Percentiles rank a stretch among this genome's conserved stretches.
Conservation (phyloP, 2,113 vertebrate genomes). For the Ciconia maguari region DNA sequence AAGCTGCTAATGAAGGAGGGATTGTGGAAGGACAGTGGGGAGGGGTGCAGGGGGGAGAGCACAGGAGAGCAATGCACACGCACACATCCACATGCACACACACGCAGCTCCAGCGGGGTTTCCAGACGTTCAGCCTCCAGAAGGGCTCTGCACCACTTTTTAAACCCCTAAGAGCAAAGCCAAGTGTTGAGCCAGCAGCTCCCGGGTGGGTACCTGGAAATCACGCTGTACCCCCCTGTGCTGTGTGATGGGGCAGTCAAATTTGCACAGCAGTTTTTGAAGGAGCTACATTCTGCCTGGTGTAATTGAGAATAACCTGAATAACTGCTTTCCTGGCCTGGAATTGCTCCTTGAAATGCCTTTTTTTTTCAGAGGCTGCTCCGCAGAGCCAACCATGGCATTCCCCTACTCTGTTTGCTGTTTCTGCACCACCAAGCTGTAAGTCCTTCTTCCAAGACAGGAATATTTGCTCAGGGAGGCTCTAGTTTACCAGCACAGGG, state of each 20-base stretch:
- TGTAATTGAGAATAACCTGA: not conserved
- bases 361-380: not conserved
- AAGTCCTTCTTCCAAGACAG: not conserved
- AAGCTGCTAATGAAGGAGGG: not conserved
- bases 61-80: not conserved
- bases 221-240: rapidly evolving
- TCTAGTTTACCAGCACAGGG: not conserved
- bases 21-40: not conserved
- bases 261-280: rapidly evolving
- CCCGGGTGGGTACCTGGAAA: not conserved
- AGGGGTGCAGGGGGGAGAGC: not conserved
- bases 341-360: not conserved
- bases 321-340: not conserved
- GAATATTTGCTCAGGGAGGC: not conserved
- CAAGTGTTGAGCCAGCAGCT: not conserved
- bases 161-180: not conserved
- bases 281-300: not conserved
- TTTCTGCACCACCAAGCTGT: not conserved
- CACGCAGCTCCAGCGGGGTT: rapidly evolving
- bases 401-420: rapidly evolving
- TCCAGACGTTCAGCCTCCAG: not conserved
- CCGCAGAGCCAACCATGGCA: not conserved
- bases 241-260: not conserved
- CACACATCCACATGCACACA: too few relatives aligned
- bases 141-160: not conserved